phyloP scores from a whole-genome alignment of 2,888 invertebrate genomes.

The Morpho achilles region DNA sequence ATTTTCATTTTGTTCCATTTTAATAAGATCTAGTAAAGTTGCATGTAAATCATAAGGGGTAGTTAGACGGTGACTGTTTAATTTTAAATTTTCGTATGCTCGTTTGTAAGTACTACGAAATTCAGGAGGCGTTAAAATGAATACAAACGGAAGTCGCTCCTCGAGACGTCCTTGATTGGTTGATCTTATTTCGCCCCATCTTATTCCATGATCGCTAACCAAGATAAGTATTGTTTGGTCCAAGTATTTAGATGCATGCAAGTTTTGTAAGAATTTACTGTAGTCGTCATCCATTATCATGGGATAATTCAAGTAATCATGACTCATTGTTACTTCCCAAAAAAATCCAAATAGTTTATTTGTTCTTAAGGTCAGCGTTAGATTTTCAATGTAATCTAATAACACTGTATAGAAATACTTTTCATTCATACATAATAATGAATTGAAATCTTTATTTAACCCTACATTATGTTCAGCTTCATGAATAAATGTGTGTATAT shows the following conservation, averaged over 20 bases:
- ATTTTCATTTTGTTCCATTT: conserved; percentile 50
- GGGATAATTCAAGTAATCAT: conserved; percentile 88
- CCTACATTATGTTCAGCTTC: conserved; percentile 79
- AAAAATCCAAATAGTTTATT: conserved; percentile 86
- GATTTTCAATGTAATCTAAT: conserved; percentile 82
- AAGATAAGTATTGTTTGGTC: conserved; percentile 84
- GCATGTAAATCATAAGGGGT: conserved; percentile 88
- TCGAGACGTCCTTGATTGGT: conserved; percentile 91
- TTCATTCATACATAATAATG: conserved; percentile 82
- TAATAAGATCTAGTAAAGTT: conserved; percentile 83
- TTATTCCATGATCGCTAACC: conserved; percentile 92
- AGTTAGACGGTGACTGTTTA: conserved; percentile 83
- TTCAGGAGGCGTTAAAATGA: conserved; percentile 83
- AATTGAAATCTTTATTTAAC: conserved; percentile 77
- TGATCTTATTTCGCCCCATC: conserved; percentile 87
- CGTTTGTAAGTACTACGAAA: conserved; percentile 80
- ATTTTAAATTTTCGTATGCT: conserved; percentile 80
- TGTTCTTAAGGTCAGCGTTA: conserved; percentile 73
- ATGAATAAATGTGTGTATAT: conserved; percentile 84
- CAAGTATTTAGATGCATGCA: conserved; percentile 69
- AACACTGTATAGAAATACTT: conserved; percentile 82
- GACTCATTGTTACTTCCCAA: conserved; percentile 89
- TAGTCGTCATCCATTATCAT: conserved; percentile 83
- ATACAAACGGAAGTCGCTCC: conserved; percentile 89
- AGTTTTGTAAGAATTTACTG: conserved; percentile 69